Evolutionary conservation across 1,140 invertebrate genomes (phyloP).

Genomic region (Aphelinus atriplicis): DNA sequence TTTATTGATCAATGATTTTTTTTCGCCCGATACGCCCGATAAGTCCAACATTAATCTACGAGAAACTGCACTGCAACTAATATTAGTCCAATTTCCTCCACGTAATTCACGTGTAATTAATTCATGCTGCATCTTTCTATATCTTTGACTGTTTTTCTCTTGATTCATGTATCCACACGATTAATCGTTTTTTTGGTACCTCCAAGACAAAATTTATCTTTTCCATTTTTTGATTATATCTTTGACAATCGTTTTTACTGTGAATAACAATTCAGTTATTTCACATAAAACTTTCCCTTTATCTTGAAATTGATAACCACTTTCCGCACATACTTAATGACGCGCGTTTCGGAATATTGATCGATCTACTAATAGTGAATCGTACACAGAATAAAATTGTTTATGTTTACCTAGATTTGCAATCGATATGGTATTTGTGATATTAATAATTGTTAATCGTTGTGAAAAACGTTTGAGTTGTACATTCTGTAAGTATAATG

Average conservation of each 20-base stretch:
- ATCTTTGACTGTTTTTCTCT: constrained; percentile 30
- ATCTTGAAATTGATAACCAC: constrained; percentile 13
- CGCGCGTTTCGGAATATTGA: constrained; percentile 11
- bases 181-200: constrained; percentile 29
- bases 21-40: constrained; percentile 36
- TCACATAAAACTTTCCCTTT: constrained; percentile 34
- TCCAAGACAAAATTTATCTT: constrained; percentile 7
- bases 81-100: background rate
- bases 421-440: background rate
- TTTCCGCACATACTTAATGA: background rate
- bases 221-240: constrained; percentile 27
- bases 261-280: constrained; percentile 22
- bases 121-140: constrained; percentile 26
- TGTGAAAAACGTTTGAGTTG: no score
- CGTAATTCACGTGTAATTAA: constrained; percentile 35
- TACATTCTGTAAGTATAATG: no score
- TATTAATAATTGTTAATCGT: no score
- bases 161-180: constrained; percentile 33
- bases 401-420: background rate
- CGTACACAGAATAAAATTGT: background rate
- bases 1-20: background rate
- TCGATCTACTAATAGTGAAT: background rate
- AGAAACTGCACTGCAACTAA: constrained; percentile 34
- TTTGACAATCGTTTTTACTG: constrained; percentile 34
- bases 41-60: constrained; percentile 32